These are phyloP conservation scores for Bergia sp. DNA, from an alignment of 92 coral and sea anemone genomes.

Conservation along the genomic window DNA sequence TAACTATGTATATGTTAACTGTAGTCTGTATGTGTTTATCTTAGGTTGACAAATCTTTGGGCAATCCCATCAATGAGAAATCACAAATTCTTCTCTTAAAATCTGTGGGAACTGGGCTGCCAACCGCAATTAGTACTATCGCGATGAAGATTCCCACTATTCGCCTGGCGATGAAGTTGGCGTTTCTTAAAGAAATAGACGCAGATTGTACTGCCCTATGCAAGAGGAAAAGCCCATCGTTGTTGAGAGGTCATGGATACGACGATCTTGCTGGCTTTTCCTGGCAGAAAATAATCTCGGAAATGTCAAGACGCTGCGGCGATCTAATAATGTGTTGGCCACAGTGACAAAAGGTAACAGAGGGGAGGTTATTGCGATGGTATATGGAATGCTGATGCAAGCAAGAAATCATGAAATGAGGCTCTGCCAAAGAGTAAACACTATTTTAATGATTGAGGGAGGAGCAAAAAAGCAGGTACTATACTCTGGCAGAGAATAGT, in stretches of 20 bases:
- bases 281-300: conserved; percentile 25
- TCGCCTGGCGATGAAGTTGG: conserved; percentile 15
- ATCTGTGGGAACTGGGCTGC: conserved; percentile 27
- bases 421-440: conserved; percentile 51
- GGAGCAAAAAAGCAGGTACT: conserved; percentile 43
- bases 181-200: conserved; percentile 1
- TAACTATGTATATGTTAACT: not conserved
- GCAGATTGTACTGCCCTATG: conserved; percentile 12
- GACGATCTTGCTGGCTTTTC: conserved; percentile 24
- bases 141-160: not conserved
- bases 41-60: conserved; percentile 9
- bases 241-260: conserved; percentile 10
- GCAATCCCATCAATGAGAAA: not conserved
- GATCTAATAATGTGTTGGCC: conserved; percentile 13
- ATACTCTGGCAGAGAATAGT: not conserved
- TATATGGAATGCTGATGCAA: conserved; percentile 50
- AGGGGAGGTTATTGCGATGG: not conserved
- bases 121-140: not conserved
- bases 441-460: conserved; percentile 57
- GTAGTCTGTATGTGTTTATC: not conserved
- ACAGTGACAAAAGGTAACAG: not conserved
- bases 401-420: conserved; percentile 59
- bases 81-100: conserved; percentile 4
- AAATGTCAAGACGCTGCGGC: conserved; percentile 27
- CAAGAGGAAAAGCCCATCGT: conserved; percentile 9